phyloP scores from a whole-genome alignment of 2,113 vertebrate genomes.

The Vicugna pacos region DNA sequence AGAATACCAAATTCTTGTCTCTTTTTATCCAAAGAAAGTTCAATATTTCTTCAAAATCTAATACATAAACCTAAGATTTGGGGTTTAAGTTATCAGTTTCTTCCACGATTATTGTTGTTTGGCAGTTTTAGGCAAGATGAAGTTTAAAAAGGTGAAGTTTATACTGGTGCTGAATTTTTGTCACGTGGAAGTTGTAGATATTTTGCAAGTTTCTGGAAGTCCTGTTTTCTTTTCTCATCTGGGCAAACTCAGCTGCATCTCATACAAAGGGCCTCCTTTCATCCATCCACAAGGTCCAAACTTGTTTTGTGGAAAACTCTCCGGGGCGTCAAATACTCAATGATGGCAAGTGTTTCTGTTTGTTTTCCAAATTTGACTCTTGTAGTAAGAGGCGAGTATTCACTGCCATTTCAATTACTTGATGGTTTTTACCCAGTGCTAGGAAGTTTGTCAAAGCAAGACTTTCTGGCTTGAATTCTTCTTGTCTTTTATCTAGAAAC shows the following conservation, averaged over 20 bases:
- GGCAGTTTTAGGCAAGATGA: not conserved
- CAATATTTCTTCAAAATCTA: not conserved
- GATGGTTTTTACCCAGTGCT: not conserved
- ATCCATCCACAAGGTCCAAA: not conserved
- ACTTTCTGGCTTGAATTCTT: constrained; percentile 14
- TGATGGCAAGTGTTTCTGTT: not conserved
- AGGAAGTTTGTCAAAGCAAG: not conserved
- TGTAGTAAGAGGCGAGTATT: not conserved
- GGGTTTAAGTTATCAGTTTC: not conserved
- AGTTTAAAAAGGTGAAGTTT: constrained; percentile 4
- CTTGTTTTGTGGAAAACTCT: not conserved
- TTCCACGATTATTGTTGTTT: not conserved
- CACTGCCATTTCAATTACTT: not conserved
- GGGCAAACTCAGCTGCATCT: not conserved
- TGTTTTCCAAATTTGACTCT: not conserved
- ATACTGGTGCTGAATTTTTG: not conserved
- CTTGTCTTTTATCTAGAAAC: not conserved
- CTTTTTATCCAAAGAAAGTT: not conserved
- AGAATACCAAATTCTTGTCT: not conserved
- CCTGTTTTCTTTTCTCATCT: not conserved
- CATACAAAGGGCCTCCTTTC: not conserved
- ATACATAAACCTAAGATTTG: not conserved
- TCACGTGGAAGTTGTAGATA: not conserved
- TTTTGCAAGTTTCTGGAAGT: not conserved
- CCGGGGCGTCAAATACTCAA: not conserved